Evolutionary conservation across 35 echinoderm and acorn worm species (phyloP).

Genomic region (Apostichopus parvimensis): DNA sequence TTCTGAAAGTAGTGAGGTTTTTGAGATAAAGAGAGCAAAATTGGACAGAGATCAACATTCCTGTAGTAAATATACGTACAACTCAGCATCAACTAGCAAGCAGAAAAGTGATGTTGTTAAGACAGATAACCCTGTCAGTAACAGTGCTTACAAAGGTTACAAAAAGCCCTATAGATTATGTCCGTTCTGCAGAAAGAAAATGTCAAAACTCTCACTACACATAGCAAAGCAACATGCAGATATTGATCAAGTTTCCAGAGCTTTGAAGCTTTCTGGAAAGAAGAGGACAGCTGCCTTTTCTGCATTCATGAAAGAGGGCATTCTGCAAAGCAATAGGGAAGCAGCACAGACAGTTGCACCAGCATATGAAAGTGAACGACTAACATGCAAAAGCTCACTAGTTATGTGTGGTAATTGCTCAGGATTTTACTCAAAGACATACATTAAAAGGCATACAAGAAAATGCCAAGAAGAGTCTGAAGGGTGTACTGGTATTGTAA

Average conservation of each 20-base stretch:
- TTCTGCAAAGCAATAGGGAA: conserved; percentile 44
- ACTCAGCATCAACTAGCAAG: no score
- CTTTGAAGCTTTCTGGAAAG: conserved; percentile 23
- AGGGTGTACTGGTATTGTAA: background rate
- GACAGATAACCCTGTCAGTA: no score
- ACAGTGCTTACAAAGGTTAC: background rate
- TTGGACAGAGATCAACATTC: no score
- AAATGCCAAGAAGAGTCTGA: conserved; percentile 15
- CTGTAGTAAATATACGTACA: no score
- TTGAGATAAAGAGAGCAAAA: no score
- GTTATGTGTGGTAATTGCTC: conserved; percentile 54
- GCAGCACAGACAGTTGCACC: conserved; percentile 8
- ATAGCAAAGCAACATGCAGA: conserved; percentile 42
- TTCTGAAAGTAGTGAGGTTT: no score
- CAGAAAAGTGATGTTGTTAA: no score
- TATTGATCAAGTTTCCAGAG: conserved; percentile 23
- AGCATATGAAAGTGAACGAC: conserved; percentile 10
- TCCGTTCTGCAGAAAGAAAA: conserved; percentile 37
- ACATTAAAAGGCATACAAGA: conserved; percentile 47
- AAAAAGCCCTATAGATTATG: conserved; percentile 24
- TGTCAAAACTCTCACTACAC: conserved; percentile 55
- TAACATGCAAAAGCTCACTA: background rate
- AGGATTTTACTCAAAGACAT: conserved; percentile 47
- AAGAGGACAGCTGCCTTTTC: conserved; percentile 10
- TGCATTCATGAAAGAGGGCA: conserved; percentile 53